Percentiles rank a stretch among this genome's conserved stretches.
Conservation (phyloP, 2,113 vertebrate genomes). For the Oncorhynchus nerka region DNA sequence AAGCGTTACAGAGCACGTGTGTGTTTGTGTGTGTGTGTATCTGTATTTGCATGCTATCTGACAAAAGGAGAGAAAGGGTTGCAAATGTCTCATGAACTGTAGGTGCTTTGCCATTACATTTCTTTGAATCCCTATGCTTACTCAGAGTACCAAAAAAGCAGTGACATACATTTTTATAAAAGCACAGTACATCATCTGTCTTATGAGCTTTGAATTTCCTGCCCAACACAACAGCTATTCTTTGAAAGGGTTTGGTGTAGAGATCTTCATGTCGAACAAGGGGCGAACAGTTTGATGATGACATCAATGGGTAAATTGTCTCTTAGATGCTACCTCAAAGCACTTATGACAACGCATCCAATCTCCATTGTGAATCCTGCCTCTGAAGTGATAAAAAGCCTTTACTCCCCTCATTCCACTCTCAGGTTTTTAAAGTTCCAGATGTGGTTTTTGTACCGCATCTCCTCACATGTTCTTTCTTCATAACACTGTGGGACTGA, state of each 20-base stretch:
- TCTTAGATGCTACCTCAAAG: not conserved
- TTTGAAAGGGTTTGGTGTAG: not conserved
- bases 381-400: not conserved
- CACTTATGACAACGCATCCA: not conserved
- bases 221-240: too few species aligned
- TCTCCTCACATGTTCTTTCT: not conserved
- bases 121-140: not conserved
- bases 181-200: too few species aligned
- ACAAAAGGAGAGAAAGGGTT: not conserved
- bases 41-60: not conserved
- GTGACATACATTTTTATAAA: not conserved
- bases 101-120: not conserved
- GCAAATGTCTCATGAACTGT: not conserved
- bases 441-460: not conserved
- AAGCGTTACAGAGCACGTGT: too few species aligned
- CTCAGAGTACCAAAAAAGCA: not conserved
- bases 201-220: too few species aligned
- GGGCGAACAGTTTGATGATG: slow-evolving; percentile 31
- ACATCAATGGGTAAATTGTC: slow-evolving; percentile 39
- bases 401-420: not conserved
- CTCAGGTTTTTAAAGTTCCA: not conserved
- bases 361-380: not conserved
- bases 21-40: slow-evolving; percentile 2
- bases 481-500: not conserved
- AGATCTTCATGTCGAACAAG: not conserved